Conservation (phyloP, 2,888 invertebrate species). For the Nomada ferruginata region DNA sequence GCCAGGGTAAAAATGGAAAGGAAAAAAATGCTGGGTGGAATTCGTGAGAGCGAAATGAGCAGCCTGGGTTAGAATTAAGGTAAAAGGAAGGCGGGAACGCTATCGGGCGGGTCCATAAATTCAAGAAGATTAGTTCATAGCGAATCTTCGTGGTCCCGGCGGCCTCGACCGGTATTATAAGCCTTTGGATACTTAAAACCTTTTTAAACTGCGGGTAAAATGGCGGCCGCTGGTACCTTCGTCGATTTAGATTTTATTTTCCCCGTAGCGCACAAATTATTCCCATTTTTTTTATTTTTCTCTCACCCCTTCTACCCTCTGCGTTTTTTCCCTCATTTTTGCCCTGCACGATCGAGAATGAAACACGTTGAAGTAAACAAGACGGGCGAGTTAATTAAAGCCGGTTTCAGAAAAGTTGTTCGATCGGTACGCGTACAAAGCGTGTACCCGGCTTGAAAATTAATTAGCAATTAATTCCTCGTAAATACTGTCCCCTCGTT, state of each 20-base stretch:
- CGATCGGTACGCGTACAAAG: conserved; percentile 5
- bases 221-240: conserved; percentile 2
- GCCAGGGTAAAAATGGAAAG: conserved; percentile 53
- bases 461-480: conserved; percentile 49
- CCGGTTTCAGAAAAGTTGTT: conserved; percentile 12
- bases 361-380: conserved; percentile 5
- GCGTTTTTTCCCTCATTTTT: background rate
- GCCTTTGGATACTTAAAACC: conserved; percentile 61
- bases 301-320: background rate
- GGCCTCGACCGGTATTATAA: conserved; percentile 54
- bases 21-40: conserved; percentile 65
- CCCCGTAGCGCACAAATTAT: conserved; percentile 5
- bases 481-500: conserved; percentile 40
- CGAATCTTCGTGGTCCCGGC: conserved; percentile 62
- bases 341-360: background rate
- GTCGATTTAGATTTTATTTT: conserved; percentile 55
- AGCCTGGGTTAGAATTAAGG: conserved; percentile 75
- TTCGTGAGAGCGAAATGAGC: conserved; percentile 65
- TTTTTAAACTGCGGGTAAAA: conserved; percentile 57
- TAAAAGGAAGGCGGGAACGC: conserved; percentile 78
- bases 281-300: background rate
- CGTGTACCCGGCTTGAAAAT: conserved; percentile 13
- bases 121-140: conserved; percentile 77
- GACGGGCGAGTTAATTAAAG: conserved; percentile 41
- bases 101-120: conserved; percentile 79